phyloP scores from a whole-genome alignment of 2,888 invertebrate genomes.

The Hetaerina titia region DNA sequence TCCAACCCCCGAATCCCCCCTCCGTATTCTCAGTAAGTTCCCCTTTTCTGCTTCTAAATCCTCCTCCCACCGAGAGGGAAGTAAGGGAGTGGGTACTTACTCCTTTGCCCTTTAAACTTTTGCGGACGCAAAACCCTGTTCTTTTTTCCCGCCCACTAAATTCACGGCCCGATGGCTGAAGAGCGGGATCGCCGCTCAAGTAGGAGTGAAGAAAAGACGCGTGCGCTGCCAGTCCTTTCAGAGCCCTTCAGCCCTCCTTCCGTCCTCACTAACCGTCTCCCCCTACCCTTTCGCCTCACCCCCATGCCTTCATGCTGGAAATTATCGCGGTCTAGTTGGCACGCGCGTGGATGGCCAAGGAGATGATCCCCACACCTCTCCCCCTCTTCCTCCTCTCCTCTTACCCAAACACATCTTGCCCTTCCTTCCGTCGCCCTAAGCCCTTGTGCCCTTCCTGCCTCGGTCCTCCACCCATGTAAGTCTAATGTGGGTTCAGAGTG shows the following conservation, averaged over 20 bases:
- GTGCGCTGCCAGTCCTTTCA: too few species aligned
- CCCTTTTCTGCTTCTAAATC: too few species aligned
- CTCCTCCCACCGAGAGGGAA: neutral
- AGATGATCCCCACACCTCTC: neutral
- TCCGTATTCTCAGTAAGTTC: neutral
- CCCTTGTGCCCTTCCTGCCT: neutral
- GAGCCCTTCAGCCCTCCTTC: neutral
- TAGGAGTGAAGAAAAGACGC: neutral
- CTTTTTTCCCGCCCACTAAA: neutral
- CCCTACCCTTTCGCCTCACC: neutral
- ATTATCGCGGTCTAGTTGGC: conserved; percentile 5
- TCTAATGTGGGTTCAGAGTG: too few species aligned
- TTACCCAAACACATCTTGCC: neutral
- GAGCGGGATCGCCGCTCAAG: neutral
- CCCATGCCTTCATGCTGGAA: neutral
- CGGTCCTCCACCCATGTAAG: too few species aligned
- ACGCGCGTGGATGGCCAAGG: conserved; percentile 1
- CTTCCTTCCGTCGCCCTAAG: neutral
- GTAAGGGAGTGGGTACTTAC: neutral
- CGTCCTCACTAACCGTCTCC: neutral
- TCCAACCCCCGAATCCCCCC: neutral
- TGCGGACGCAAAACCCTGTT: neutral
- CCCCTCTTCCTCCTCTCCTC: neutral
- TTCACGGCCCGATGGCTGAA: neutral
- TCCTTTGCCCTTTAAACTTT: conserved; percentile 6